Conservation (phyloP, 1,140 invertebrate species). For the Ooceraea biroi region DNA sequence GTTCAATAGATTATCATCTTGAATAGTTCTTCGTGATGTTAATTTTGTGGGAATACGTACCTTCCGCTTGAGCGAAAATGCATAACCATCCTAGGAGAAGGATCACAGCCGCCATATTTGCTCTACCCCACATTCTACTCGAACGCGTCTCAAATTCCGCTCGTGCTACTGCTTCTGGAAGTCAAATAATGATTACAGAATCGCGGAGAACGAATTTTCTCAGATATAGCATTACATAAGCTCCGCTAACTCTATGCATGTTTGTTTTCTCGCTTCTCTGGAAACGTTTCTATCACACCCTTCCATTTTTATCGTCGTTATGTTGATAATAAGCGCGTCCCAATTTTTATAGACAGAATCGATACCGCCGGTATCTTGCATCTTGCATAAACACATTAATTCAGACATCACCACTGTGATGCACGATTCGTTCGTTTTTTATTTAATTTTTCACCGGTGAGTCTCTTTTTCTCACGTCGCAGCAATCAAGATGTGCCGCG, state of each 20-base stretch:
- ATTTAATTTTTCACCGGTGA: not conserved
- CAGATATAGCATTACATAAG: not conserved
- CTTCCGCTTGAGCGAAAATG: constrained; percentile 72
- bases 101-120: constrained; percentile 80
- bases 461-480: too few relatives aligned
- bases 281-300: not conserved
- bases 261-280: not conserved
- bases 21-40: not conserved
- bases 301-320: not conserved
- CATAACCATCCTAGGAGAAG: constrained; percentile 75
- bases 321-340: too few relatives aligned
- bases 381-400: too few relatives aligned
- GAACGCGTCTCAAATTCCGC: constrained; percentile 19
- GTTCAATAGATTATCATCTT: not conserved
- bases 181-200: constrained; percentile 1
- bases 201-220: not conserved
- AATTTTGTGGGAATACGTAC: constrained; percentile 61
- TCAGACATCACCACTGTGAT: too few relatives aligned
- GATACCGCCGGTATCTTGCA: too few relatives aligned
- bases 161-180: constrained; percentile 15
- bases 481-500: not conserved
- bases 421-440: not conserved
- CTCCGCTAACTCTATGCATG: not conserved
- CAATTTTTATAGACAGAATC: too few relatives aligned
- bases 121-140: constrained; percentile 81